phyloP scores from a whole-genome alignment of 2,888 invertebrate genomes.

The Uloborus plumipes region DNA sequence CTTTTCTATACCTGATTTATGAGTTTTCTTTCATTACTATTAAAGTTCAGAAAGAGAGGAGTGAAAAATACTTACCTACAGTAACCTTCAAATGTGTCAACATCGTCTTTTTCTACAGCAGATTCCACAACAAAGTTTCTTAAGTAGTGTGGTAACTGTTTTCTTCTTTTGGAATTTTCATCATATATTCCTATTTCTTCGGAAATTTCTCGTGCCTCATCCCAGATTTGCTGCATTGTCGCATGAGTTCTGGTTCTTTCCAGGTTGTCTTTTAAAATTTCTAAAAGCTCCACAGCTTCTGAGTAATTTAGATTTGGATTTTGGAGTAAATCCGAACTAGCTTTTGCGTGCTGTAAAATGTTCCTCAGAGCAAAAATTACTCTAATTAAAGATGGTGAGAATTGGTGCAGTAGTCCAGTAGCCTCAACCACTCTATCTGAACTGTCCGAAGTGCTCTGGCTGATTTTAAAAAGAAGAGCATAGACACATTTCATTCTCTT shows the following conservation, averaged over 20 bases:
- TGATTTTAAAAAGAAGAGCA: slow-evolving; percentile 1
- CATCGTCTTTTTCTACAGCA: neutral
- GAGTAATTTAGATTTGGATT: neutral
- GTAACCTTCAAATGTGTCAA: neutral
- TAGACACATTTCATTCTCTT: neutral
- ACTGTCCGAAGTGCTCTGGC: neutral
- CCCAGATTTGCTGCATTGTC: neutral
- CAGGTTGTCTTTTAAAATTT: neutral
- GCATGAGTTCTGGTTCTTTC: neutral
- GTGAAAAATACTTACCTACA: neutral
- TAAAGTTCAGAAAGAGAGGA: neutral
- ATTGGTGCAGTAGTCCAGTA: neutral
- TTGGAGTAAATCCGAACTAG: slow-evolving; percentile 1
- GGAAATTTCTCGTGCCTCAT: neutral
- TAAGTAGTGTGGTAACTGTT: neutral
- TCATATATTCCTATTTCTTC: neutral
- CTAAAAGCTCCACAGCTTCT: neutral
- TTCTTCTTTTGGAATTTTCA: neutral
- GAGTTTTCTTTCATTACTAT: neutral
- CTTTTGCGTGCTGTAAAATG: neutral
- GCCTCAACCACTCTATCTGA: slow-evolving; percentile 11
- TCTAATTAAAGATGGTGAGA: slow-evolving; percentile 4
- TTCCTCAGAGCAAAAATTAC: neutral
- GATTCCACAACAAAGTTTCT: neutral
- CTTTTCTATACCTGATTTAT: too few species aligned